These are phyloP conservation scores for Chrysodeixis includens DNA, from an alignment of 2,888 invertebrate genomes.

Conservation along the genomic window DNA sequence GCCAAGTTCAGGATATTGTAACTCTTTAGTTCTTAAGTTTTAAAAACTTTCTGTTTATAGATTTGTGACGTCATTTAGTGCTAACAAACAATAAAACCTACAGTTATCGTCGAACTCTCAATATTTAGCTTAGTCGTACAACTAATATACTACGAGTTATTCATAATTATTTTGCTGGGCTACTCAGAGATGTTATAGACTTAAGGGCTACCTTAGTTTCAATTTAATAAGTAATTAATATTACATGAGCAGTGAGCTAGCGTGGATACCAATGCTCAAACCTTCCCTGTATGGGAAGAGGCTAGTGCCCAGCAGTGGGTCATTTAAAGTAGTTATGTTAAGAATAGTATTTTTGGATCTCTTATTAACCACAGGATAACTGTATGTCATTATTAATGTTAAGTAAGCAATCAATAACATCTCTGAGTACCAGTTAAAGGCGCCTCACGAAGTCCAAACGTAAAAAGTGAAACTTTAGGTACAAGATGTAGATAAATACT, in stretches of 20 bases:
- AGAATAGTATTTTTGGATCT: no score
- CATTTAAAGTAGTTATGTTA: no score
- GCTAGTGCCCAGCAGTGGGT: no score
- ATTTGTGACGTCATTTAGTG: slow-evolving; percentile 6
- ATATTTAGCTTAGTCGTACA: slow-evolving; percentile 27
- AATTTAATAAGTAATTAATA: no score
- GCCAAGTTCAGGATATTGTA: slow-evolving; percentile 16
- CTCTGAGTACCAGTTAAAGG: slow-evolving; percentile 14
- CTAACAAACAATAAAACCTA: slow-evolving; percentile 29
- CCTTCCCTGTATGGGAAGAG: no score
- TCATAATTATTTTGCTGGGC: slow-evolving; percentile 18
- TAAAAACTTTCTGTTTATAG: slow-evolving; percentile 22
- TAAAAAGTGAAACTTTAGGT: slow-evolving; percentile 45
- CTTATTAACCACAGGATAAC: no score
- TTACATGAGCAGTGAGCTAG: no score
- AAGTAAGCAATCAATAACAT: no score
- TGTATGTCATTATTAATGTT: no score
- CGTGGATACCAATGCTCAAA: no score
- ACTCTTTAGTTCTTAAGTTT: slow-evolving; percentile 24
- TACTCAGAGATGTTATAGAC: no score
- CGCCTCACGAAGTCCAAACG: slow-evolving; percentile 39
- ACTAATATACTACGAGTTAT: slow-evolving; percentile 28
- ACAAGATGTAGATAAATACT: slow-evolving; percentile 58
- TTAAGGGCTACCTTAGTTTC: no score
- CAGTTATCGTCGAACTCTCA: slow-evolving; percentile 19